Evolutionary conservation across 2,113 vertebrate genomes (phyloP).

Genomic region (Zeus faber): DNA sequence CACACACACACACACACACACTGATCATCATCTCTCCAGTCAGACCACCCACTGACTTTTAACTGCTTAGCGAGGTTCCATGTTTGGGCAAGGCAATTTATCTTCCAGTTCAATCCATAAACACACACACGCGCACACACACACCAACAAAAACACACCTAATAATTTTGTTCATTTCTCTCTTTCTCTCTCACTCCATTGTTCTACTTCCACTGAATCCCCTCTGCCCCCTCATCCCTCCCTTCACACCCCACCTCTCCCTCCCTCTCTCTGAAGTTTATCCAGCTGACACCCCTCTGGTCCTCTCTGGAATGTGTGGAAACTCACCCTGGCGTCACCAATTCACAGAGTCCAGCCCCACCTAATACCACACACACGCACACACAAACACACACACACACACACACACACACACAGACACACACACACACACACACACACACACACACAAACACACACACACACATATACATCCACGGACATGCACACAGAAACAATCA

Average conservation of each 20-base stretch:
- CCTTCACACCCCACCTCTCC: neutral
- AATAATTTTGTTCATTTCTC: too few species aligned
- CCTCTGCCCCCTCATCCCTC: too few species aligned
- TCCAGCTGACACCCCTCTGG: slow-evolving; percentile 59
- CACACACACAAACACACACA: neutral
- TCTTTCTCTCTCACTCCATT: too few species aligned
- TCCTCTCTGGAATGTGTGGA: slow-evolving; percentile 54
- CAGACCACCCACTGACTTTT: slow-evolving; percentile 51
- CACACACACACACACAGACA: slow-evolving; percentile 5
- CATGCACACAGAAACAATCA: neutral
- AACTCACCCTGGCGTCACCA: slow-evolving; percentile 50
- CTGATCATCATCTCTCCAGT: slow-evolving; percentile 2
- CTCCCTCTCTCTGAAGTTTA: slow-evolving; percentile 26
- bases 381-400: slow-evolving; percentile 10
- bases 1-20: slow-evolving; percentile 14
- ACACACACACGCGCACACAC: slow-evolving; percentile 22
- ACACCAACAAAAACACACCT: neutral
- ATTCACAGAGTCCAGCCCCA: slow-evolving; percentile 26
- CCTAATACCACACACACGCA: slow-evolving; percentile 26
- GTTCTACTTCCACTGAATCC: too few species aligned
- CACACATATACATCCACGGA: neutral
- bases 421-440: slow-evolving; percentile 4
- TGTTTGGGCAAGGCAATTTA: slow-evolving; percentile 51
- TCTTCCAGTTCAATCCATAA: slow-evolving; percentile 43
- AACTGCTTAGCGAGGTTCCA: slow-evolving; percentile 24